Conservation (phyloP, 2,888 invertebrate species). For the Drosophila vallismaia region DNA sequence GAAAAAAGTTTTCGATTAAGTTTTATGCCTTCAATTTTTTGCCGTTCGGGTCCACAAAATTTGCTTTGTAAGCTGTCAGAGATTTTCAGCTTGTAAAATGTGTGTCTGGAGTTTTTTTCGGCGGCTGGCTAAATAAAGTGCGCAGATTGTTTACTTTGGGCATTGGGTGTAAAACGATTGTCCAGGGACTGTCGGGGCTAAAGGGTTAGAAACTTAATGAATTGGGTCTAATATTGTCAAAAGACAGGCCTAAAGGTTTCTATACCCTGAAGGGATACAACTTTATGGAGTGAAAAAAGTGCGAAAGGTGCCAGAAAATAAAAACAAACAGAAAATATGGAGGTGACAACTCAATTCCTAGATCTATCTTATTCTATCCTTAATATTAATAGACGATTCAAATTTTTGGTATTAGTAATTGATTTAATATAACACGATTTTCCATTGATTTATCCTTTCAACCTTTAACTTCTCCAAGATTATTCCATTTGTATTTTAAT, state of each 20-base stretch:
- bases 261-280: background rate
- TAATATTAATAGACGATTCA: too few relatives aligned
- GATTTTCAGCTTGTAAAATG: slow-evolving; percentile 58
- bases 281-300: background rate
- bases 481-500: background rate
- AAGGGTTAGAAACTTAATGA: slow-evolving; percentile 23
- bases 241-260: background rate
- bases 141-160: slow-evolving; percentile 71
- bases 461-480: background rate
- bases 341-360: too few relatives aligned
- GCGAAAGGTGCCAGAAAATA: too few relatives aligned
- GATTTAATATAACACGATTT: background rate
- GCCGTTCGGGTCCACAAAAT: slow-evolving; percentile 52
- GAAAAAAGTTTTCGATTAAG: slow-evolving; percentile 76
- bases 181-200: slow-evolving; percentile 10
- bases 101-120: slow-evolving; percentile 21
- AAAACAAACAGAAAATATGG: too few relatives aligned
- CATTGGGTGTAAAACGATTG: slow-evolving; percentile 42
- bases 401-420: background rate
- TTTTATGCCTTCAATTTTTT: slow-evolving; percentile 64
- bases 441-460: background rate
- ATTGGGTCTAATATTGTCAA: slow-evolving; percentile 21
- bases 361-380: too few relatives aligned
- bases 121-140: slow-evolving; percentile 63
- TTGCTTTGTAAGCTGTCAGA: slow-evolving; percentile 60